Percentiles rank a stretch among this genome's conserved stretches.
These are phyloP conservation scores for Gymnorhina tibicen DNA, from an alignment of 2,113 vertebrate species.

Conservation along the genomic window DNA sequence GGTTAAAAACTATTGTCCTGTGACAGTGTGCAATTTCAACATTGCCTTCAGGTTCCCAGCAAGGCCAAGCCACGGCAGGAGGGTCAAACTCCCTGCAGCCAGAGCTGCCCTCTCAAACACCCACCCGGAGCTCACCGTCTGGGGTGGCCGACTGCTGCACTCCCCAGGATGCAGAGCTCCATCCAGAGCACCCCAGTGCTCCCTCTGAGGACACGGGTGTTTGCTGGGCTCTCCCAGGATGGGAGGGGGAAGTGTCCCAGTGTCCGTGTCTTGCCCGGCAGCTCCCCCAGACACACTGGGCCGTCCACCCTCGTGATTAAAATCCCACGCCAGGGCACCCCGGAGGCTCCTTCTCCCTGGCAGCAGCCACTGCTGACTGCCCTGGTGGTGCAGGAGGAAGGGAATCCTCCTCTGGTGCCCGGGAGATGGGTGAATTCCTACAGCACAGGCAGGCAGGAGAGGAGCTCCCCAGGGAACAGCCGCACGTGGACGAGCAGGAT, in stretches of 20 bases:
- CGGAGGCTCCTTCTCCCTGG: background rate
- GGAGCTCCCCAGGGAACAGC: fast-evolving
- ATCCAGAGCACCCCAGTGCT: fast-evolving
- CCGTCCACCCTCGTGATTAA: fast-evolving
- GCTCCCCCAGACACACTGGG: background rate
- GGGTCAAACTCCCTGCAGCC: background rate
- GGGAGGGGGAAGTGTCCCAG: background rate
- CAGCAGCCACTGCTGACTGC: background rate
- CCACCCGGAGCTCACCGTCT: fast-evolving
- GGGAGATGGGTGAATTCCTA: background rate
- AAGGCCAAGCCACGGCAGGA: background rate
- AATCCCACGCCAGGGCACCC: background rate
- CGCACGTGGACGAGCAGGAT: fast-evolving
- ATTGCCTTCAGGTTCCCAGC: background rate
- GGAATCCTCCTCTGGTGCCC: background rate
- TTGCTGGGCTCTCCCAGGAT: background rate
- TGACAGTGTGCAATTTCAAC: constrained; percentile 3
- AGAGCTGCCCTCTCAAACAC: background rate
- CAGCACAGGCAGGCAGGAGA: background rate
- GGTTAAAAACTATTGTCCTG: constrained; percentile 40
- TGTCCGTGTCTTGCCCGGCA: background rate
- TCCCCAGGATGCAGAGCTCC: background rate
- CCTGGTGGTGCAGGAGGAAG: background rate
- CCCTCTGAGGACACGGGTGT: fast-evolving
- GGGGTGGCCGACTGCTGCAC: fast-evolving